Evolutionary conservation across 2,888 invertebrate species (phyloP).

Genomic region (Erebia aethiops): DNA sequence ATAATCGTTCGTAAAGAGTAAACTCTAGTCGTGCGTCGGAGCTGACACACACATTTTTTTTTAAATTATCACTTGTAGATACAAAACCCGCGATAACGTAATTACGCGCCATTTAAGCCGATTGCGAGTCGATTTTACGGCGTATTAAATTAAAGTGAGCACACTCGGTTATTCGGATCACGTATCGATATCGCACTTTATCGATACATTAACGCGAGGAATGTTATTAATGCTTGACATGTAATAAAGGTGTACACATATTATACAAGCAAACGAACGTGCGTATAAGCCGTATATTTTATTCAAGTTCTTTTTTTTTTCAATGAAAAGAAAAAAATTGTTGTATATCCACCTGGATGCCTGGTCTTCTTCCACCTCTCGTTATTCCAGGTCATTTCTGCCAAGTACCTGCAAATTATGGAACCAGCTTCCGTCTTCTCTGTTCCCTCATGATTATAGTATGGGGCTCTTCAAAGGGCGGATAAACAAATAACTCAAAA

Average conservation of each 20-base stretch:
- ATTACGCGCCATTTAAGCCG: constrained; percentile 49
- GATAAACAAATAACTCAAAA: too few species aligned
- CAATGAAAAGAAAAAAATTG: background rate
- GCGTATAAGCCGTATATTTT: background rate
- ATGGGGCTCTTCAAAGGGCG: too few species aligned
- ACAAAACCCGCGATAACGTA: constrained; percentile 33
- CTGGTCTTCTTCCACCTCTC: too few species aligned
- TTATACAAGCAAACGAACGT: background rate
- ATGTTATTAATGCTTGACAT: constrained; percentile 22
- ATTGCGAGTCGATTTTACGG: constrained; percentile 58
- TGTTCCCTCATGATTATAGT: too few species aligned
- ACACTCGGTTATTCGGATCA: constrained; percentile 52
- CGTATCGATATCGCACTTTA: constrained; percentile 50
- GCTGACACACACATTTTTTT: too few species aligned
- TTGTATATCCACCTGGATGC: too few species aligned
- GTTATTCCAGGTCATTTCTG: too few species aligned
- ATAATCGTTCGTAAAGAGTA: too few species aligned
- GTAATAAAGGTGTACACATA: constrained; percentile 14
- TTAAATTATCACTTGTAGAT: too few species aligned
- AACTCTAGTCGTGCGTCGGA: too few species aligned
- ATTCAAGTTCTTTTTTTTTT: background rate
- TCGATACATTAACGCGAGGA: constrained; percentile 22
- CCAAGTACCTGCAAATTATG: too few species aligned
- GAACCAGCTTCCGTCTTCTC: too few species aligned
- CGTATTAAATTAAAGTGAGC: constrained; percentile 61